Evolutionary conservation across 2,797 vertebrate species (phyloP).

Genomic region (Hozukius guyotensis): DNA sequence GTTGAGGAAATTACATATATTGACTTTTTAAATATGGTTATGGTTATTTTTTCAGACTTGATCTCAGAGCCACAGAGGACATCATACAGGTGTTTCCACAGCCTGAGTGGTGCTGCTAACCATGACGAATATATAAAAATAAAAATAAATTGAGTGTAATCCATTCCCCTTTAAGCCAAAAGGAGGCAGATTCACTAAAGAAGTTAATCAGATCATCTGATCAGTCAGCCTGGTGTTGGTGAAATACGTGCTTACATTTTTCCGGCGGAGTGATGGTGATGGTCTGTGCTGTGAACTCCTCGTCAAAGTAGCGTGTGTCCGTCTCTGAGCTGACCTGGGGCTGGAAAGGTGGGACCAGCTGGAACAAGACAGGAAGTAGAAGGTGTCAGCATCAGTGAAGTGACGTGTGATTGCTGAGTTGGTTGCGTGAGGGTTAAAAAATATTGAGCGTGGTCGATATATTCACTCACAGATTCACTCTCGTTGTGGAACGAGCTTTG

Average conservation of each 20-base stretch:
- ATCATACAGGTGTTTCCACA: too few relatives aligned
- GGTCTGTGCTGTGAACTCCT: slow-evolving; percentile 99
- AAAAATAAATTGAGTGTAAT: too few relatives aligned
- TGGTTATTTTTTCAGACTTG: too few relatives aligned
- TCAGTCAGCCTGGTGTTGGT: background rate
- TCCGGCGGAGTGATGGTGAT: slow-evolving; percentile 98
- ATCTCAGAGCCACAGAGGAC: too few relatives aligned
- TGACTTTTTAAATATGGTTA: too few relatives aligned
- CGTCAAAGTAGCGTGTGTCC: slow-evolving; percentile 97
- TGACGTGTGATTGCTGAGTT: background rate
- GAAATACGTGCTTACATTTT: slow-evolving; percentile 72
- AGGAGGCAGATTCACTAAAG: too few relatives aligned
- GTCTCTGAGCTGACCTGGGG: slow-evolving; percentile 96
- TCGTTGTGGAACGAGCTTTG: too few relatives aligned
- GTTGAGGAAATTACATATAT: too few relatives aligned
- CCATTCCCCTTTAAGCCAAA: too few relatives aligned
- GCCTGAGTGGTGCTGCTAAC: too few relatives aligned
- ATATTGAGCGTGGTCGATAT: background rate
- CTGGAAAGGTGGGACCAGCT: slow-evolving; percentile 94
- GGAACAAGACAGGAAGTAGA: slow-evolving; percentile 25
- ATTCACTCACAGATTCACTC: too few relatives aligned
- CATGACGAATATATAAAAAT: too few relatives aligned
- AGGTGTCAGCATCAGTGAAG: background rate
- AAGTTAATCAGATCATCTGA: background rate
- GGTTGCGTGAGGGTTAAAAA: background rate